Evolutionary conservation across 1,140 invertebrate species (phyloP).

Genomic region (Neodiprion fabricii): DNA sequence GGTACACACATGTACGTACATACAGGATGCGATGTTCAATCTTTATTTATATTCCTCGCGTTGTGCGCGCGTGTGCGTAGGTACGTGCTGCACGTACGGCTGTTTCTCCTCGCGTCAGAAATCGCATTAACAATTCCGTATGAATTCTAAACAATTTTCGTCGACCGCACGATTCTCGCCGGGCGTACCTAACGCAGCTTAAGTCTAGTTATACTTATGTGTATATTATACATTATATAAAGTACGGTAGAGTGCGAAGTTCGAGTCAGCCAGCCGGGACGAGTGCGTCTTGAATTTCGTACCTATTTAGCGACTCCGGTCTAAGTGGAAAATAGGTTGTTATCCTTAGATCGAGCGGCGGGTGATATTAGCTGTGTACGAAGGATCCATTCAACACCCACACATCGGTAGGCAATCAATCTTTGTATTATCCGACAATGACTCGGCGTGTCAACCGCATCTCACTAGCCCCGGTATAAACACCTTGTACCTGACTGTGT

Average conservation of each 20-base stretch:
- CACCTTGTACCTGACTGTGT: neutral
- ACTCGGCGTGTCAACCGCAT: neutral
- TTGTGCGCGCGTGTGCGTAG: neutral
- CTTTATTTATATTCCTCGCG: too few relatives aligned
- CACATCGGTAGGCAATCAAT: neutral
- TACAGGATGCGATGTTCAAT: neutral
- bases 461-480: neutral
- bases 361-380: neutral
- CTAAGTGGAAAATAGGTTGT: neutral
- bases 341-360: neutral
- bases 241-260: too few relatives aligned
- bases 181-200: neutral
- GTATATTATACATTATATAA: too few relatives aligned
- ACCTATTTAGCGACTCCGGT: neutral
- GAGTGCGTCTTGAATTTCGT: too few relatives aligned
- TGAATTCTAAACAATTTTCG: neutral
- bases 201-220: too few relatives aligned
- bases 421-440: neutral
- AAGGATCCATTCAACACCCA: neutral
- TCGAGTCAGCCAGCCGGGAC: too few relatives aligned
- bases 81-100: neutral
- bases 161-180: neutral
- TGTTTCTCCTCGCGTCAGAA: neutral
- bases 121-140: neutral
- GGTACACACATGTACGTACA: neutral